Evolutionary conservation across 2,888 invertebrate genomes (phyloP).

Genomic region (Dexiosoma caninum): DNA sequence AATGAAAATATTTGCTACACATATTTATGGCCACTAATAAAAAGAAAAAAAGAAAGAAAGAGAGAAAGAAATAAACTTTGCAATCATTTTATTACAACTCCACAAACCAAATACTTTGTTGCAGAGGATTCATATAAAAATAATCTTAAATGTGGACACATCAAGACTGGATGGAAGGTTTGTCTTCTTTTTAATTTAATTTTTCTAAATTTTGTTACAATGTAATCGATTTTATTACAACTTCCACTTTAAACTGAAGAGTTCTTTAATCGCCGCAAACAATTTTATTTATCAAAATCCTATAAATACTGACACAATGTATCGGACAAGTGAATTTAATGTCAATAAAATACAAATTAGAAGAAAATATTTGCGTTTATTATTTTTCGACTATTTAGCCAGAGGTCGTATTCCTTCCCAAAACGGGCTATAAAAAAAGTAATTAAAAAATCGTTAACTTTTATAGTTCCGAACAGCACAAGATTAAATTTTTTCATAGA

Average conservation of each 20-base stretch:
- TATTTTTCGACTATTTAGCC: not conserved
- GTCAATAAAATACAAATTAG: constrained; percentile 29
- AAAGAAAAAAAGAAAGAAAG: constrained; percentile 22
- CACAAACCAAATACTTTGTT: constrained; percentile 51
- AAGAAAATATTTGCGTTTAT: not conserved
- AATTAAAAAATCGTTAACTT: not conserved
- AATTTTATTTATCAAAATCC: constrained; percentile 31
- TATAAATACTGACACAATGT: not conserved
- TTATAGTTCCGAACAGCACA: not conserved
- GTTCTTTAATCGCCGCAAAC: constrained; percentile 18
- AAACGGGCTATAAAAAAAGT: not conserved
- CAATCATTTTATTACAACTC: constrained; percentile 60
- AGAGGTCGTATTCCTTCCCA: not conserved
- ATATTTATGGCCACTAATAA: constrained; percentile 26
- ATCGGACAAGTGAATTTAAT: not conserved
- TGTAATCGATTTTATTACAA: constrained; percentile 28
- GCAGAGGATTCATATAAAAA: constrained; percentile 53
- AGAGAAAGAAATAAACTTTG: too few species aligned
- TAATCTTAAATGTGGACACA: constrained; percentile 59
- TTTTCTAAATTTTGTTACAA: constrained; percentile 56
- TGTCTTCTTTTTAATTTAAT: not conserved
- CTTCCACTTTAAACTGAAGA: constrained; percentile 67
- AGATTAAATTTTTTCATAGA: not conserved
- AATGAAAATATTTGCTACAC: not conserved
- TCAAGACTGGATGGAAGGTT: constrained; percentile 32